Evolutionary conservation across 2,113 vertebrate species (phyloP).

Genomic region (Picathartes gymnocephalus): DNA sequence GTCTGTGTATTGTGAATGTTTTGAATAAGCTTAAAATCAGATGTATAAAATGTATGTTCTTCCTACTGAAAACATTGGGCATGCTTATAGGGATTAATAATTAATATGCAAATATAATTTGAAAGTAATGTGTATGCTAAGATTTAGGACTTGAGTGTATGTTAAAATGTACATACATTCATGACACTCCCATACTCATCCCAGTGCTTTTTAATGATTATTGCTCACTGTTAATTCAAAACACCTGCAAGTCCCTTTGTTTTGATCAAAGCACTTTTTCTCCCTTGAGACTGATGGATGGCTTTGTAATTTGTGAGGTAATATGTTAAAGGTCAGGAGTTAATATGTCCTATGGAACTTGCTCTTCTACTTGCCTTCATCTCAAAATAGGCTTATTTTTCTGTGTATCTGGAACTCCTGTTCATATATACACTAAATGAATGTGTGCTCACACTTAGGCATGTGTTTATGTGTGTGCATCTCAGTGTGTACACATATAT

Average conservation of each 20-base stretch:
- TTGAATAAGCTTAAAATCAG: not conserved
- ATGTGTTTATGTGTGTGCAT: constrained; percentile 16
- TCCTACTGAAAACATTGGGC: not conserved
- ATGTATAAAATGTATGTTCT: not conserved
- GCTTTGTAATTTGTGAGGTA: constrained; percentile 74
- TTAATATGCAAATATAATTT: not conserved
- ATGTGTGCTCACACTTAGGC: not conserved
- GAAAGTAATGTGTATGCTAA: not conserved
- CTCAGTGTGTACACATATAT: constrained; percentile 8
- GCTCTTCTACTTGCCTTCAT: constrained; percentile 61
- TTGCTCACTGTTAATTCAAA: constrained; percentile 71
- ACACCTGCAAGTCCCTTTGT: constrained; percentile 74
- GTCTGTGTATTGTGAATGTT: not conserved
- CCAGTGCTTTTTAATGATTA: constrained; percentile 60
- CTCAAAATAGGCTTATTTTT: constrained; percentile 63
- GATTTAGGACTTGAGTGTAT: not conserved
- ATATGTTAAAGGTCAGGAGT: constrained; percentile 78
- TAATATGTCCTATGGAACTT: constrained; percentile 74
- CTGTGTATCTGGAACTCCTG: constrained; percentile 1
- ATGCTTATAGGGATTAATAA: not conserved
- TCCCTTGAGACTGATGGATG: constrained; percentile 61
- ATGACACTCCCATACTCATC: constrained; percentile 15
- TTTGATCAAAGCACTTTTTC: constrained; percentile 69
- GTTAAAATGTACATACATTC: constrained; percentile 26
- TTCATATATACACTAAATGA: constrained; percentile 40